Base-by-base conservation (phyloP, 2,113 vertebrate species). In the Phalacrocorax brasilianus region DNA sequence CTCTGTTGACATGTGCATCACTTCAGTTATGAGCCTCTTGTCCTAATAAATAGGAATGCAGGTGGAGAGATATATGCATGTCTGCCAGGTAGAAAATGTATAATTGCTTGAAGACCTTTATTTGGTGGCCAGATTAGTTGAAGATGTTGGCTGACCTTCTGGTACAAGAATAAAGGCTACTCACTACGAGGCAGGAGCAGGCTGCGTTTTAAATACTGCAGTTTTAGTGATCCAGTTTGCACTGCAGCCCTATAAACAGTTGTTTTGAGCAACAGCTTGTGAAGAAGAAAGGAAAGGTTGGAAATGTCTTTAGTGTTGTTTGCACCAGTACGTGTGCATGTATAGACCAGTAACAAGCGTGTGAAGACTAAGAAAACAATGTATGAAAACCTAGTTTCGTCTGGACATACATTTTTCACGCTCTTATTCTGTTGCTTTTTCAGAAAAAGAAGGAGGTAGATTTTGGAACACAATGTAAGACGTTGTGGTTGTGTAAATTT, bases 71-170 rank as follows among this genome's bases (percentile, higher is more conserved):
- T 24, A 4, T 3, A 1, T 24, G 4, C 3, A 1, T 56, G 32
- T 58, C 14, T 55, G 0, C 18, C 7, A 22, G 30, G 30, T 27
- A 32, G 40, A 79, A 49, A 44, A 58, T 40, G 4, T 14, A 0
- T 35, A 61, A 15, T 76, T 61, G 24, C n/a, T 49, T 79, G 23
- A 74, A 85, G 62, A 33, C 6, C 26, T 38, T 2, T 49, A 6
- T 83, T 89, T 80, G 62, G 21, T 83, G 33, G 33, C 33, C 71
- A 33, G 30, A 76, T 80, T 0, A 79, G 23, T 67, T 86, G 20
- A 85, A 50, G 38, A 24, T 65, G 4, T 20, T 85, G 47, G 6
- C 28, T 76, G 79, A 62, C 18, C 5, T 1, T 49, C 47, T 71
- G 28, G 20, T n/a, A 28, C 4, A 22, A 42, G n/a, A 56, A 30